A percentile compares a stretch with the other conserved stretches of the same genome.
Conservation (phyloP, 2,797 vertebrate species). For the Momotus momota region DNA sequence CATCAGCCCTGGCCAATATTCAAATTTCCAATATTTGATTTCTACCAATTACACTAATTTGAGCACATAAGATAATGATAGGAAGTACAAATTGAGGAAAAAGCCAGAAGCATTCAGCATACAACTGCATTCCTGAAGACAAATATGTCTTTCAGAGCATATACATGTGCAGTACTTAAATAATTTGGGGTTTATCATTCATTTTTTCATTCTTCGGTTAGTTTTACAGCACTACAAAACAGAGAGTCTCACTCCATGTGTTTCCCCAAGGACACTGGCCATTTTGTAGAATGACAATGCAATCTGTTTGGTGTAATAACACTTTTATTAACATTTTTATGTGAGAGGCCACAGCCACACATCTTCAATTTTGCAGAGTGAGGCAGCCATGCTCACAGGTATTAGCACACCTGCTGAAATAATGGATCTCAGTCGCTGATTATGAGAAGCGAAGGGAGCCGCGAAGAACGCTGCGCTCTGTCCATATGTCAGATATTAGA, state of each 20-base stretch:
- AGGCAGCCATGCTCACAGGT: background rate
- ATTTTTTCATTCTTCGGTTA: background rate
- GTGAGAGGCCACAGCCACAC: background rate
- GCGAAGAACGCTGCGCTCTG: background rate
- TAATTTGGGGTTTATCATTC: background rate
- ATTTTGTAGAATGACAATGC: background rate
- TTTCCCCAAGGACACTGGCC: background rate
- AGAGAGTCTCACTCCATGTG: background rate
- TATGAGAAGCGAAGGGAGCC: background rate
- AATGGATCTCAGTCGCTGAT: background rate
- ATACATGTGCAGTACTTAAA: background rate
- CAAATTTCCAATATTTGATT: background rate
- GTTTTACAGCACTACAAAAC: background rate
- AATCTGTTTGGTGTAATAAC: background rate
- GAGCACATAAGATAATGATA: background rate
- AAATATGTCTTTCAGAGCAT: background rate
- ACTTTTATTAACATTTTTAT: background rate
- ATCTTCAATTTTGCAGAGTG: background rate
- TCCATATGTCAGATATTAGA: conserved; percentile 21
- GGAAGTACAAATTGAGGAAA: background rate
- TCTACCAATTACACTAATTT: background rate
- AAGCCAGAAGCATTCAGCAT: background rate
- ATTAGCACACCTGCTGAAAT: conserved; percentile 39
- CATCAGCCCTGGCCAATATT: background rate
- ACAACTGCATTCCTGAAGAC: background rate